phyloP scores from a whole-genome alignment of 2,113 vertebrate genomes.

The Podiceps cristatus region DNA sequence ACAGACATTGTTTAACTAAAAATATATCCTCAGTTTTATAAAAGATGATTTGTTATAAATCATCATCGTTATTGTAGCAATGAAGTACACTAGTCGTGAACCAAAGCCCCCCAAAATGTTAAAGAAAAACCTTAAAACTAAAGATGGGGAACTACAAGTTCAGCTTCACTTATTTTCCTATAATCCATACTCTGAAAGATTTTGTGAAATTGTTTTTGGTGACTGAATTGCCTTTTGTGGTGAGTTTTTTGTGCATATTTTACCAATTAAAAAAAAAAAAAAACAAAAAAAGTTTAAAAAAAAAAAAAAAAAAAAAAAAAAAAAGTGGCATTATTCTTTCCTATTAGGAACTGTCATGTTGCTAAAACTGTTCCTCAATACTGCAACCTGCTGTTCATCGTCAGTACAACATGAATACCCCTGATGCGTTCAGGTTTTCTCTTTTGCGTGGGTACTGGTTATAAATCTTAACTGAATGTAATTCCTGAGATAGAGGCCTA shows the following conservation, averaged over 20 bases:
- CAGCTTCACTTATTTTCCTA: neutral
- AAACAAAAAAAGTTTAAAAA: no score
- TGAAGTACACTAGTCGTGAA: neutral
- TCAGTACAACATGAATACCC: neutral
- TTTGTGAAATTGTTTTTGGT: neutral
- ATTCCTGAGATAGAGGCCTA: neutral
- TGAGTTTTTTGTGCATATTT: neutral
- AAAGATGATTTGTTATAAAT: neutral
- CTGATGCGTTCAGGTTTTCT: neutral
- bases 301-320: no score
- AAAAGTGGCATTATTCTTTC: neutral
- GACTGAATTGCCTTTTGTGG: neutral
- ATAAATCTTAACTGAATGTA: neutral
- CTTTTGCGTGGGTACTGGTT: neutral
- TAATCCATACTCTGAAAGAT: neutral
- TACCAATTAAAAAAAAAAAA: neutral
- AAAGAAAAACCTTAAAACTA: neutral
- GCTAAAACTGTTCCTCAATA: neutral
- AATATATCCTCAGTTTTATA: neutral
- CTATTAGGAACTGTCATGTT: neutral
- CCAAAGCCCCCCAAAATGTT: neutral
- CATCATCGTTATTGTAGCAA: neutral
- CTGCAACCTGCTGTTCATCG: slow-evolving; percentile 13
- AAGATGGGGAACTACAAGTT: neutral
- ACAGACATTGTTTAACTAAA: neutral